These are phyloP conservation scores for Lipophrys pholis DNA, from an alignment of 2,113 vertebrate species.

Conservation along the genomic window DNA sequence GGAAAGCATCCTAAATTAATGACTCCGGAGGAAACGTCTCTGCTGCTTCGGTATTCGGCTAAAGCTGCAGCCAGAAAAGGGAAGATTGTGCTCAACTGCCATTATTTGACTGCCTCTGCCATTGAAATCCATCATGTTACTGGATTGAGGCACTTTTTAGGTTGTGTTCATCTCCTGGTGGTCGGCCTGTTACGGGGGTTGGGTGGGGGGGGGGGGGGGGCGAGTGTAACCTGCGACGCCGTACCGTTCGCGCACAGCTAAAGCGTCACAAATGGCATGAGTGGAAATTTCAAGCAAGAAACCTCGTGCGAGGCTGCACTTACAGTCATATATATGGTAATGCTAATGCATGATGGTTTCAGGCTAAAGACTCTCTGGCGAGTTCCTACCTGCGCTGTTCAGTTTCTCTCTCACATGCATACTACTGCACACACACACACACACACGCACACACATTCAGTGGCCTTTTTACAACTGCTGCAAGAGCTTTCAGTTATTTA, in stretches of 20 bases:
- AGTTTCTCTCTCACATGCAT: constrained; percentile 52
- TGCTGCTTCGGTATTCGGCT: constrained; percentile 39
- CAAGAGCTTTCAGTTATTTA: constrained; percentile 74
- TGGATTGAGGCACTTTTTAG: constrained; percentile 65
- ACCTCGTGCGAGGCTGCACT: constrained; percentile 34
- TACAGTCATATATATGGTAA: constrained; percentile 52
- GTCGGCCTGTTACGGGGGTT: constrained; percentile 12
- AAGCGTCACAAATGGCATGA: constrained; percentile 59
- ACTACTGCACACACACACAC: not conserved
- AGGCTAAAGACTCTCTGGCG: constrained; percentile 46
- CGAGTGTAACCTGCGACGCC: constrained; percentile 50
- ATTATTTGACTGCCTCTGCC: constrained; percentile 56
- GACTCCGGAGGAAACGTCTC: constrained; percentile 32
- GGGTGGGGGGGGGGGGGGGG: too few relatives aligned
- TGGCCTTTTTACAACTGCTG: constrained; percentile 82
- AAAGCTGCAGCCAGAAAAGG: constrained; percentile 35
- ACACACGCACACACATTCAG: constrained; percentile 66
- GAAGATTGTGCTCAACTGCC: constrained; percentile 49
- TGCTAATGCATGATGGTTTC: constrained; percentile 65
- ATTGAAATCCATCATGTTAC: constrained; percentile 63
- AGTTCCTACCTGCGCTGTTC: constrained; percentile 59
- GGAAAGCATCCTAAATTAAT: constrained; percentile 25
- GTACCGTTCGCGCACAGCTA: constrained; percentile 53
- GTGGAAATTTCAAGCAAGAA: constrained; percentile 35
- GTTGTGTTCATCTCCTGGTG: constrained; percentile 30